Evolutionary conservation across 2,888 invertebrate species (phyloP).

Genomic region (Anarsia innoxiella): DNA sequence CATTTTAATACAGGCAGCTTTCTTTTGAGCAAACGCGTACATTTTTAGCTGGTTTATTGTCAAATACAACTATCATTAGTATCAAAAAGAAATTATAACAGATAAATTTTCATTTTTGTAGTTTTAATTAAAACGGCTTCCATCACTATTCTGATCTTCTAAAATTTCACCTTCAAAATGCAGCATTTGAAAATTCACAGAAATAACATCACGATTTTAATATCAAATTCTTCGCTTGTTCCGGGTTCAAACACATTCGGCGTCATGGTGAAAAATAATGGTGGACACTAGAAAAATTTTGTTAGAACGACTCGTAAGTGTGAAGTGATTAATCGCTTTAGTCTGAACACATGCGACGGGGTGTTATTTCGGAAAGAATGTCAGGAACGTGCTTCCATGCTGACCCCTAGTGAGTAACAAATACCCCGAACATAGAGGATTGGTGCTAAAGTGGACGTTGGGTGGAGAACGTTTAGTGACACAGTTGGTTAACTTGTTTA

Average conservation of each 20-base stretch:
- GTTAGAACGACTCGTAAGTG: slow-evolving; percentile 44
- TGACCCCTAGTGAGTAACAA: slow-evolving; percentile 63
- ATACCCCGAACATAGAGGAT: slow-evolving; percentile 41
- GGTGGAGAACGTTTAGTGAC: neutral
- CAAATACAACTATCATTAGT: no score
- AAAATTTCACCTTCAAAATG: no score
- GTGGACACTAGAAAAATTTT: slow-evolving; percentile 31
- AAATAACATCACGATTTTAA: neutral
- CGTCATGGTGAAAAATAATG: slow-evolving; percentile 11
- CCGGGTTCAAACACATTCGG: slow-evolving; percentile 4
- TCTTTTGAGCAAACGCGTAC: no score
- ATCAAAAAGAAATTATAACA: no score
- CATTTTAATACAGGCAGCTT: no score
- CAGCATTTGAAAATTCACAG: neutral
- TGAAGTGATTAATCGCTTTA: slow-evolving; percentile 63
- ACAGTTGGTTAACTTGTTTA: no score
- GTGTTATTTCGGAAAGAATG: slow-evolving; percentile 69
- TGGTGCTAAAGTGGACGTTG: neutral
- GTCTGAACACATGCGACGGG: slow-evolving; percentile 53
- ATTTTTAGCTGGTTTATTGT: no score
- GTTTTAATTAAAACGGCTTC: no score
- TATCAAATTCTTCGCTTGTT: neutral
- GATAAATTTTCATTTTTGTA: no score
- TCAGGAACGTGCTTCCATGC: slow-evolving; percentile 61
- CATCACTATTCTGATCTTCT: no score